A percentile compares a stretch with the other conserved stretches of the same genome.
phyloP scores from a whole-genome alignment of 1,140 invertebrate genomes.

The Drosophila obscura region DNA sequence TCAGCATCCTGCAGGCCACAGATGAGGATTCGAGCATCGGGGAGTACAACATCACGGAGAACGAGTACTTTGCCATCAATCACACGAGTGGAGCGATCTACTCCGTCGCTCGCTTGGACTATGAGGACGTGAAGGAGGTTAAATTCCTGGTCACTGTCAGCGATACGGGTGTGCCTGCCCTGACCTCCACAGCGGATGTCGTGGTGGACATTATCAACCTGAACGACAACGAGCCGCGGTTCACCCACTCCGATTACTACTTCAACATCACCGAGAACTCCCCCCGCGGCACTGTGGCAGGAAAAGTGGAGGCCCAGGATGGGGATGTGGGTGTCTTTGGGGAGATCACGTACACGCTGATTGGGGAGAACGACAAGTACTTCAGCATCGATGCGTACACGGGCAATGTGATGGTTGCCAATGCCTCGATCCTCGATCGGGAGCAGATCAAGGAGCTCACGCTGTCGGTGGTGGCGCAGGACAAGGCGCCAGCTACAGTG shows the following conservation, averaged over 20 bases:
- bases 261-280: constrained; percentile 91
- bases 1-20: constrained; percentile 91
- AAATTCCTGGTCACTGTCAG: constrained; percentile 92
- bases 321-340: constrained; percentile 90
- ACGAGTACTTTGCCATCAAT: constrained; percentile 91
- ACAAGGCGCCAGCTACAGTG: constrained; percentile 89
- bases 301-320: constrained; percentile 89
- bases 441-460: constrained; percentile 89
- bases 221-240: constrained; percentile 94
- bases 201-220: constrained; percentile 92
- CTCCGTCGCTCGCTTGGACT: constrained; percentile 91
- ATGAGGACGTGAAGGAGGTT: constrained; percentile 90
- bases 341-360: constrained; percentile 90
- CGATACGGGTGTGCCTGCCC: constrained; percentile 92
- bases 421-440: constrained; percentile 90
- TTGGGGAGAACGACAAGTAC: constrained; percentile 88
- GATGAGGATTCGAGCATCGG: constrained; percentile 93
- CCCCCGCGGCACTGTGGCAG: constrained; percentile 87
- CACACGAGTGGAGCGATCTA: constrained; percentile 91
- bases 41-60: constrained; percentile 86
- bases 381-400: constrained; percentile 89
- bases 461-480: constrained; percentile 91
- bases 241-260: constrained; percentile 88
- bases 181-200: constrained; percentile 90
- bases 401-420: constrained; percentile 91